Base-by-base conservation (phyloP, 2,888 invertebrate species). In the Pristionchus mayeri region DNA sequence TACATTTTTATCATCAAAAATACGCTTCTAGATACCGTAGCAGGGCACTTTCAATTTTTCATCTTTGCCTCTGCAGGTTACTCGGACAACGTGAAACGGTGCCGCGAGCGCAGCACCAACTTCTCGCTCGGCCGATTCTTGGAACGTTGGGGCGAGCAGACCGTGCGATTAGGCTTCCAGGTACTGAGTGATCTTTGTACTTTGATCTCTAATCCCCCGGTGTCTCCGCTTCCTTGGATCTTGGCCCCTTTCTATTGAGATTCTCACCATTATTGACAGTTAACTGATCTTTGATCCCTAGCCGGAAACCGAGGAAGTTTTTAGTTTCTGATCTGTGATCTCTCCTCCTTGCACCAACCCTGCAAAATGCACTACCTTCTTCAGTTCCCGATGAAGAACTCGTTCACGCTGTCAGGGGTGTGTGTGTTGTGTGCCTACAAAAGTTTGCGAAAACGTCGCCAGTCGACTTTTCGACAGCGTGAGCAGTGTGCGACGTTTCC, bases 71-170 rank as follows among this genome's bases (percentile, higher is more conserved):
- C 44, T 75, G 21, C 50, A 80, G 80, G 80, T 11, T 80, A 80
- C 57, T 6, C 80, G 34, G 57, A 80, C 24, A 80, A 57, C 24
- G 11, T 6, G 27, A 16, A n/a, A 21, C 54, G 80, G 0, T 80
- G 80, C 18, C 54, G 80, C 0, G 57, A 80, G 40, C 75, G 48
- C 13, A 6, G 1, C 6, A 6, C 37, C 21, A 80, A 80, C 80
- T 80, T 54, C 57, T 37, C 54, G 2, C n/a, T 37, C 27, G 24
- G 30, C 18, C 34, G 16, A 27, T 80, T 80, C 80, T 30, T 80
- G 37, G 21, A 24, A 13, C 80, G 80, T 57, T 80, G 80, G 52
- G 80, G 54, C n/a, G 80, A 80, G 18, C 80, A 80, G 21, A 80
- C 80, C 2, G 13, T 57, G 3, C 21, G 80, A 80, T 52, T 80